Evolutionary conservation across 2,113 vertebrate species (phyloP).

Genomic region (Pachypanchax playfairii): DNA sequence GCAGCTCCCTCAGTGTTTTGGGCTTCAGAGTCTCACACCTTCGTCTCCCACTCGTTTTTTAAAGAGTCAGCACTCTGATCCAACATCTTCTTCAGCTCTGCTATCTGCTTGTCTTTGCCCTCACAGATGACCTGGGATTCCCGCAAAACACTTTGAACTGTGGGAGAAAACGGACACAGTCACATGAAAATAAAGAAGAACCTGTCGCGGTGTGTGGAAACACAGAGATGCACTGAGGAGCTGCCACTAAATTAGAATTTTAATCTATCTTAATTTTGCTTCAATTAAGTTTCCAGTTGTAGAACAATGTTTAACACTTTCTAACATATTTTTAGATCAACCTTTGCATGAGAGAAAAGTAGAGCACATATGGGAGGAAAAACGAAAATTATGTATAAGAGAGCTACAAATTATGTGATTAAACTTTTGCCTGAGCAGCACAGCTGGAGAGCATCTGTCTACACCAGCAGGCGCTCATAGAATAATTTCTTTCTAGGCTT

Average conservation of each 20-base stretch:
- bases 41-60: constrained; percentile 94
- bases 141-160: constrained; percentile 91
- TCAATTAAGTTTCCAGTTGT: too few relatives aligned
- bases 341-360: neutral
- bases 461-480: constrained; percentile 36
- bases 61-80: constrained; percentile 87
- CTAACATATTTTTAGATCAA: constrained; percentile 15
- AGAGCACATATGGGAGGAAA: neutral
- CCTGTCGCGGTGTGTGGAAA: constrained; percentile 50
- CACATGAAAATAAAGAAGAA: constrained; percentile 27
- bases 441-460: constrained; percentile 66
- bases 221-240: constrained; percentile 20
- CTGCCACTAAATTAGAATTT: constrained; percentile 42
- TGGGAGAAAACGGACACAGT: constrained; percentile 53
- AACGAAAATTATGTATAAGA: neutral
- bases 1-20: too few relatives aligned
- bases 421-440: constrained; percentile 39
- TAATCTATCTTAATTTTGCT: too few relatives aligned
- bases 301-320: too few relatives aligned
- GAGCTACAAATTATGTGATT: constrained; percentile 22
- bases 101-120: constrained; percentile 92
- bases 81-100: constrained; percentile 90
- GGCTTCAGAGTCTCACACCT: constrained; percentile 78
- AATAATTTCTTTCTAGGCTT: constrained; percentile 42
- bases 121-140: constrained; percentile 91